A percentile compares a stretch with the other conserved stretches of the same genome.
These are phyloP conservation scores for Eristalis intricaria DNA, from an alignment of 2,888 invertebrate genomes.

Conservation along the genomic window DNA sequence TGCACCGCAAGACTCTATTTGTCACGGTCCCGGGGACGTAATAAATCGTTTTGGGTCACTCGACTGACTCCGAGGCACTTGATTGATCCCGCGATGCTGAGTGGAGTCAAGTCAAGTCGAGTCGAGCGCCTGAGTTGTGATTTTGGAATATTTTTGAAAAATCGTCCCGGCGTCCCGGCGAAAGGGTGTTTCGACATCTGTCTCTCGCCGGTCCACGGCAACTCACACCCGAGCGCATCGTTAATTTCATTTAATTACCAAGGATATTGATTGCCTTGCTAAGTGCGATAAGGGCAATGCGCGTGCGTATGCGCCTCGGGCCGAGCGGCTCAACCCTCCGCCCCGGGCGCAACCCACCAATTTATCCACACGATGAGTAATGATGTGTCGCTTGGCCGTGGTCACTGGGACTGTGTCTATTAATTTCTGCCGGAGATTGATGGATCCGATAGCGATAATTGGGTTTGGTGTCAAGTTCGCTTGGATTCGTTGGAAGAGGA, in stretches of 20 bases:
- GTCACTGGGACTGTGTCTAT: slow-evolving; percentile 41
- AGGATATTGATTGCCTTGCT: slow-evolving; percentile 68
- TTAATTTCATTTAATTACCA: slow-evolving; percentile 69
- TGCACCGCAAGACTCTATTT: slow-evolving; percentile 55
- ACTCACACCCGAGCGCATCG: slow-evolving; percentile 34
- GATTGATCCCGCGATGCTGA: slow-evolving; percentile 56
- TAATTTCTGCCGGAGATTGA: slow-evolving; percentile 55
- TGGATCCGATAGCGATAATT: slow-evolving; percentile 64
- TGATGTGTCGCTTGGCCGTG: slow-evolving; percentile 53
- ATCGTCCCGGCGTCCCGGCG: slow-evolving; percentile 24
- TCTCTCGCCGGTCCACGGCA: not conserved
- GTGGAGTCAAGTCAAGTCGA: not conserved
- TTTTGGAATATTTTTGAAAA: slow-evolving; percentile 57
- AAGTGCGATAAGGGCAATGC: slow-evolving; percentile 41
- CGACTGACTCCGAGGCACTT: slow-evolving; percentile 63
- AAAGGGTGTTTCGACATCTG: slow-evolving; percentile 68
- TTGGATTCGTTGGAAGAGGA: slow-evolving; percentile 58
- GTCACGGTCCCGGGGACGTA: slow-evolving; percentile 61
- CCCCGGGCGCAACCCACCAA: slow-evolving; percentile 59
- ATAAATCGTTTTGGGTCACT: slow-evolving; percentile 68
- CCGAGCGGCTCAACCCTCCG: slow-evolving; percentile 25
- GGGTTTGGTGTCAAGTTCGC: slow-evolving; percentile 66
- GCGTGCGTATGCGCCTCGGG: slow-evolving; percentile 40
- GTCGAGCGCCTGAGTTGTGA: not conserved
- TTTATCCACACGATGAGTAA: slow-evolving; percentile 60